These are phyloP conservation scores for Zaprionus africanus DNA, from an alignment of 1,140 invertebrate species.

Conservation along the genomic window DNA sequence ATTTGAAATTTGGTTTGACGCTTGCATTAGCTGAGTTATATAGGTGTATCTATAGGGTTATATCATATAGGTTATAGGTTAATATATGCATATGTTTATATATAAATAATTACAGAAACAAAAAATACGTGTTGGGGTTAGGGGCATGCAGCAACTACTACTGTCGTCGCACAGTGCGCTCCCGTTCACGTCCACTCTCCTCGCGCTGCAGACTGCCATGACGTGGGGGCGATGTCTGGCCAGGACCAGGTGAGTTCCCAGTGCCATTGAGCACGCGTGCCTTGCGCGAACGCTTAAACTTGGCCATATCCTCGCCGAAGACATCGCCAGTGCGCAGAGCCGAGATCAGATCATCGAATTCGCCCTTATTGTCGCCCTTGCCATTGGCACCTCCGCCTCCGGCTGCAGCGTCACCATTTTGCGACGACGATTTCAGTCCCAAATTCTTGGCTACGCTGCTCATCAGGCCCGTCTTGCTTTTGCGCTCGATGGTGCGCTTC, in stretches of 20 bases:
- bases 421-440: slow-evolving; percentile 84
- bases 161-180: slow-evolving; percentile 78
- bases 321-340: slow-evolving; percentile 98
- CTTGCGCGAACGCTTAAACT: slow-evolving; percentile 92
- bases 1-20: slow-evolving; percentile 75
- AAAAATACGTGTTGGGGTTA: not conserved
- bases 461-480: slow-evolving; percentile 90
- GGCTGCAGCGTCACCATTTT: slow-evolving; percentile 62
- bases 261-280: slow-evolving; percentile 85
- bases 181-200: slow-evolving; percentile 79
- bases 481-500: slow-evolving; percentile 94
- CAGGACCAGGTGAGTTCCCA: slow-evolving; percentile 72
- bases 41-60: not conserved
- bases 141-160: slow-evolving; percentile 30
- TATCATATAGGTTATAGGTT: slow-evolving; percentile 31
- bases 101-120: slow-evolving; percentile 8
- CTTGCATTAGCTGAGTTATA: slow-evolving; percentile 58
- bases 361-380: slow-evolving; percentile 89
- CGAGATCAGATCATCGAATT: slow-evolving; percentile 99
- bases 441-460: slow-evolving; percentile 87
- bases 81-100: slow-evolving; percentile 32
- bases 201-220: slow-evolving; percentile 79
- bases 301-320: slow-evolving; percentile 98
- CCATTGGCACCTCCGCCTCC: slow-evolving; percentile 85
- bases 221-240: slow-evolving; percentile 86